phyloP scores from a whole-genome alignment of 1,140 invertebrate species.

The Thaumetopoea pityocampa region DNA sequence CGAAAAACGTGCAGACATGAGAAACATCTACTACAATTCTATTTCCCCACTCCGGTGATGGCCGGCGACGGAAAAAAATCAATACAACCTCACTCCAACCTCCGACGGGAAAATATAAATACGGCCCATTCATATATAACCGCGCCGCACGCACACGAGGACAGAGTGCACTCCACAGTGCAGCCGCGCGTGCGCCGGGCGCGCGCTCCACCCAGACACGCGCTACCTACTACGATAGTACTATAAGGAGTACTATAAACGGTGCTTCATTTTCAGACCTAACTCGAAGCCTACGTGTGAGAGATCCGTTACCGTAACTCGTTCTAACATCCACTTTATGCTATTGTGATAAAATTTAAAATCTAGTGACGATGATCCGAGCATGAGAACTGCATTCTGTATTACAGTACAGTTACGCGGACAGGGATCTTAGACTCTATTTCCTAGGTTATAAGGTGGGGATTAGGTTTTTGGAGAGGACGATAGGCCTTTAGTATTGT shows the following conservation, averaged over 20 bases:
- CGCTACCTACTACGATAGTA: conserved; percentile 60
- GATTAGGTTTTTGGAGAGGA: conserved; percentile 9
- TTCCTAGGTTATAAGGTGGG: conserved; percentile 16
- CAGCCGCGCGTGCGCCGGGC: conserved; percentile 25
- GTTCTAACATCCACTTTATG: conserved; percentile 29
- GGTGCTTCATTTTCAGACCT: conserved; percentile 62
- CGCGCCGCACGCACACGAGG: conserved; percentile 29
- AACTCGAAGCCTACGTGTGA: conserved; percentile 36
- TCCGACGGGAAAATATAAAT: conserved; percentile 24
- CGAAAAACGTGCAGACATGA: no score
- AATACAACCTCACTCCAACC: conserved; percentile 31
- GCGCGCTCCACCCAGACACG: conserved; percentile 28
- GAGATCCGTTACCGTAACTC: background rate
- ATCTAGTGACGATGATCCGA: conserved; percentile 4
- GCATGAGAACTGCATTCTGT: conserved; percentile 13
- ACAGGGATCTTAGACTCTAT: conserved; percentile 16
- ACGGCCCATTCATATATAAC: conserved; percentile 41
- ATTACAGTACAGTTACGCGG: conserved; percentile 5
- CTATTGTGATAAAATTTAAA: conserved; percentile 16
- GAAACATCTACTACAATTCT: conserved; percentile 14
- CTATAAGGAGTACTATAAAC: conserved; percentile 63
- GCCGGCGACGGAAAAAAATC: conserved; percentile 30
- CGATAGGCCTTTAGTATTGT: conserved; percentile 21
- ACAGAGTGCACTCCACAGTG: conserved; percentile 25
- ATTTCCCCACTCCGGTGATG: conserved; percentile 13